These are phyloP conservation scores for Atta texana DNA, from an alignment of 1,140 invertebrate species.

Conservation along the genomic window DNA sequence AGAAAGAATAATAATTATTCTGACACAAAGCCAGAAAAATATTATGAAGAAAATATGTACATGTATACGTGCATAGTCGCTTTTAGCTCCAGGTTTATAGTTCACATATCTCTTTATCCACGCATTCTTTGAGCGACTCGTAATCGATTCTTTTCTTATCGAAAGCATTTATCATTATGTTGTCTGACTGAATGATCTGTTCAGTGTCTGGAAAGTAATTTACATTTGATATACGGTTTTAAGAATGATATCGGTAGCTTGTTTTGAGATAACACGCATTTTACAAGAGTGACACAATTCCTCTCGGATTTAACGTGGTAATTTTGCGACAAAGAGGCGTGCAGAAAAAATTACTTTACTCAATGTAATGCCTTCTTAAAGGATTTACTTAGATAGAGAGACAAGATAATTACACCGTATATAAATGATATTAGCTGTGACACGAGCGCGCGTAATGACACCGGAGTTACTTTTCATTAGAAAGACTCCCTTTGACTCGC, in stretches of 20 bases:
- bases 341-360: constrained; percentile 2
- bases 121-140: background rate
- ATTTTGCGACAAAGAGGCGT: background rate
- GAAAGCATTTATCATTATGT: background rate
- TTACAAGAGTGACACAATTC: background rate
- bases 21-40: background rate
- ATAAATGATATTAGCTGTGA: constrained; percentile 28
- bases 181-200: background rate
- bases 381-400: constrained; percentile 36
- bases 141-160: background rate
- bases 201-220: constrained; percentile 12
- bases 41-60: background rate
- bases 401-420: constrained; percentile 25
- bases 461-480: constrained; percentile 37
- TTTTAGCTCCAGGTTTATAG: background rate
- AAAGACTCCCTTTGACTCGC: constrained; percentile 30
- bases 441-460: constrained; percentile 1
- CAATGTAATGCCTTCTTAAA: background rate
- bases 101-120: background rate
- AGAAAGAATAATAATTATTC: constrained; percentile 53
- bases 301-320: background rate
- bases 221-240: background rate
- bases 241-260: background rate
- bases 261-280: background rate
- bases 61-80: too few relatives aligned